Conservation (phyloP, 2,888 invertebrate species). For the Lithophane semibrunnea region DNA sequence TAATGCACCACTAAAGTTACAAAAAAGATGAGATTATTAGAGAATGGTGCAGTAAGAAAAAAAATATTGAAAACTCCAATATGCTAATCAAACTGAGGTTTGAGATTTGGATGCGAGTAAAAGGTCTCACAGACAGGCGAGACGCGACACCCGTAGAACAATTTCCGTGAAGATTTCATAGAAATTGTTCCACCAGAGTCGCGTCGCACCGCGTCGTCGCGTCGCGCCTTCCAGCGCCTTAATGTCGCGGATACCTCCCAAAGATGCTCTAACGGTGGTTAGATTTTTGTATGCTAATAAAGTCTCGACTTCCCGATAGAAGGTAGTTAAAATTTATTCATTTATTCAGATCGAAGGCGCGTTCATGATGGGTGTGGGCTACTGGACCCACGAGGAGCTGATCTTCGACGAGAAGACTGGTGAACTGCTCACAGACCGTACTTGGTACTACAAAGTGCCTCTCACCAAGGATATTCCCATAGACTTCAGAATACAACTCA, state of each 20-base stretch:
- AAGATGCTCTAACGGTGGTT: too few species aligned
- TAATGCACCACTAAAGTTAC: too few species aligned
- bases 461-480: conserved; percentile 94
- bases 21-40: background rate
- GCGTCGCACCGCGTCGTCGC: too few species aligned
- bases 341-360: conserved; percentile 92
- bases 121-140: too few species aligned
- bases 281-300: background rate
- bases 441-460: conserved; percentile 95
- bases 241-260: too few species aligned
- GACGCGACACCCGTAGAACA: too few species aligned
- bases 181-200: too few species aligned
- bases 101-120: background rate
- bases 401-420: conserved; percentile 92
- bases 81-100: background rate
- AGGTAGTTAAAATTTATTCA: background rate
- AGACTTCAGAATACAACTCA: conserved; percentile 93
- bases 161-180: too few species aligned
- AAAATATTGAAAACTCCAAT: background rate
- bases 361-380: conserved; percentile 94
- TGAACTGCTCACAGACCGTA: conserved; percentile 92
- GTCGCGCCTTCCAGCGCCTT: too few species aligned
- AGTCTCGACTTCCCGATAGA: background rate
- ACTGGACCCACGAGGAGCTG: conserved; percentile 93
- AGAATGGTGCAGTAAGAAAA: background rate